Percentiles rank a stretch among this genome's conserved stretches.
These are phyloP conservation scores for Paramuricea clavata DNA, from an alignment of 92 coral and sea anemone species.

Conservation along the genomic window DNA sequence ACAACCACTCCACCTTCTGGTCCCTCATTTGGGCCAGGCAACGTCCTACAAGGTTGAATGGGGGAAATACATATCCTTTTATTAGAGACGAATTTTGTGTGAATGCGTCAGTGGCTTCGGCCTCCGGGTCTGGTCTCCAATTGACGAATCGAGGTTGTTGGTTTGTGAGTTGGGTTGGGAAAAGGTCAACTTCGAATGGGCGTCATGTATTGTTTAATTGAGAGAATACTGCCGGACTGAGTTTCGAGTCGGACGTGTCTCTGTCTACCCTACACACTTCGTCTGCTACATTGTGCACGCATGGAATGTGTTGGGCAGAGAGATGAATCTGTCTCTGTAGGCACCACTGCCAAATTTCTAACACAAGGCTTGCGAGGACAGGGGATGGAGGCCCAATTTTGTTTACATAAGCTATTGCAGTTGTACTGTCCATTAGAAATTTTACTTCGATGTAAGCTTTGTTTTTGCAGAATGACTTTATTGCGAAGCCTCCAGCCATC, in stretches of 20 bases:
- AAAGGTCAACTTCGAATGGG: slow-evolving; percentile 52
- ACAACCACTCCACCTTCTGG: slow-evolving; percentile 51
- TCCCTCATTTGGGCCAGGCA: slow-evolving; percentile 59
- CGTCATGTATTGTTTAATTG: slow-evolving; percentile 30
- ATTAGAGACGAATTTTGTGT: slow-evolving; percentile 48
- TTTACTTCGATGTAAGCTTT: slow-evolving; percentile 57
- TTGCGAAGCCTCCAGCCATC: slow-evolving; percentile 58
- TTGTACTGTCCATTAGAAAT: slow-evolving; percentile 59
- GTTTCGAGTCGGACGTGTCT: slow-evolving; percentile 46
- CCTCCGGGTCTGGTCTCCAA: slow-evolving; percentile 65
- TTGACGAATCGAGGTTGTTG: slow-evolving; percentile 63
- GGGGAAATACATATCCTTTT: slow-evolving; percentile 64
- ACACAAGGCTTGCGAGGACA: slow-evolving; percentile 51
- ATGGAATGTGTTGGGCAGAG: slow-evolving; percentile 70
- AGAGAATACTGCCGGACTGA: slow-evolving; percentile 31
- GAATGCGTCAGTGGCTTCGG: slow-evolving; percentile 64
- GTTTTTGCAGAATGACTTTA: slow-evolving; percentile 66
- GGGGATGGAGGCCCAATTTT: slow-evolving; percentile 55
- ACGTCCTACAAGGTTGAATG: slow-evolving; percentile 68
- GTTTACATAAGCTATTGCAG: slow-evolving; percentile 63
- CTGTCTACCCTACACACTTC: slow-evolving; percentile 51
- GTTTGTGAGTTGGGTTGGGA: slow-evolving; percentile 62
- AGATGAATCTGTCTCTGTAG: slow-evolving; percentile 41
- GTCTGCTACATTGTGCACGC: slow-evolving; percentile 68
- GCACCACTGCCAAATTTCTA: slow-evolving; percentile 72